Evolutionary conservation across 2,797 vertebrate genomes (phyloP), one percentile per base, ranked within the genome.

Genomic region (Neosilurus hyrtlii): DNA sequence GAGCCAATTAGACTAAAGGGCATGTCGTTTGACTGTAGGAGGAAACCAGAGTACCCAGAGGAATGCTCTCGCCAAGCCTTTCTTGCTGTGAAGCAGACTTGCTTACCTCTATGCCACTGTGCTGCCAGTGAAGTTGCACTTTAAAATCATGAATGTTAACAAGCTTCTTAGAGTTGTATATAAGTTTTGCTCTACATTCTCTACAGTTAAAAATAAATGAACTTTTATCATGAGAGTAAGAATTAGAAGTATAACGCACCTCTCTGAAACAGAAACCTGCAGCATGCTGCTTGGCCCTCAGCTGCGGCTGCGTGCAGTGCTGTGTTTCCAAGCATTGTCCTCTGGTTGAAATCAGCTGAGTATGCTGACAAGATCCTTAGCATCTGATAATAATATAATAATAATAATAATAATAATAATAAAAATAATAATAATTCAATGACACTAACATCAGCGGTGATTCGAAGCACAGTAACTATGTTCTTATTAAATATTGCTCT

Each of bases 221-320:
- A n/a, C n/a, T n/a, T n/a, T n/a, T n/a, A n/a, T n/a, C n/a, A n/a
- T n/a, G n/a, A n/a, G n/a, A n/a, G n/a, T n/a, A 37, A 7, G 12
- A 37, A 14, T 15, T 43, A 6, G 12, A 22, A 67, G 2, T 7
- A 54, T 51, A 11, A 56, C n/a, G 14, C 92, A 96, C 96, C 96
- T 95, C 96, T 93, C 88, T 96, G 96, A 84, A 93, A 91, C 90
- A 96, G 88, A 59, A 96, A 96, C 85, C 90, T 94, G 91, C 95
- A 96, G 87, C 96, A 96, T 4, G 92, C 90, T 24, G 90, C 57
- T 88, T 92, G 95, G 51, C 96, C 96, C 22, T 93, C 94, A 37
- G 92, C 89, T 0, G 96, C 96, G 76, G 96, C 95, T 0, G 91
- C 91, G 79, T 96, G 96, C 83, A 96, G 91, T 0, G 96, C 92